A percentile compares a stretch with the other conserved stretches of the same genome.
These are phyloP conservation scores for Notodromas monacha DNA, from an alignment of 2,888 invertebrate genomes.

Conservation along the genomic window DNA sequence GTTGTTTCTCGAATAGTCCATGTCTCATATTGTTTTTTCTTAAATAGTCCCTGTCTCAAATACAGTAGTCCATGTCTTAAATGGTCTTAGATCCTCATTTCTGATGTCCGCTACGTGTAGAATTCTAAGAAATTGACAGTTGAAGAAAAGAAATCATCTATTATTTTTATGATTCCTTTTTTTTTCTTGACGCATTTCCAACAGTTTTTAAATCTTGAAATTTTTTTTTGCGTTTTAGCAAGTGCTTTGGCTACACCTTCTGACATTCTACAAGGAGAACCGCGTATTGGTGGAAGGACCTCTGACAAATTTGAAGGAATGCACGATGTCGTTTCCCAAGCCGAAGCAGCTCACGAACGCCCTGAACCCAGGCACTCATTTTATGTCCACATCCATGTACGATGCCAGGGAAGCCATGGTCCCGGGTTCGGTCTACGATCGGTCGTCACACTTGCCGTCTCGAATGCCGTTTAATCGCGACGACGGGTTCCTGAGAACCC, in stretches of 20 bases:
- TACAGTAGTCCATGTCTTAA: too few species aligned
- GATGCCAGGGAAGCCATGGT: conserved; percentile 81
- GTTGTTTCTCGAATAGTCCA: too few species aligned
- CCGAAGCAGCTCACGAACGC: conserved; percentile 80
- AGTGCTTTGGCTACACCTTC: conserved; percentile 84
- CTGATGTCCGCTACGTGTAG: too few species aligned
- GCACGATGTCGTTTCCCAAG: conserved; percentile 80
- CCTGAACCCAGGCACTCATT: conserved; percentile 77
- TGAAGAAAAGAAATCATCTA: conserved; percentile 5
- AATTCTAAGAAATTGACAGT: conserved; percentile 6
- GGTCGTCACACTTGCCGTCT: conserved; percentile 25
- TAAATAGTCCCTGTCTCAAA: too few species aligned
- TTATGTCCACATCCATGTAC: conserved; percentile 88
- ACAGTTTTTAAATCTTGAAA: neutral
- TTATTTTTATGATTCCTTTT: conserved; percentile 1
- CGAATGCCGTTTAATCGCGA: too few species aligned
- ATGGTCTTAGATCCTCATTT: too few species aligned
- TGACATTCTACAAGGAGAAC: conserved; percentile 89
- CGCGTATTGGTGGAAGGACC: conserved; percentile 90
- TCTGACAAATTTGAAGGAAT: conserved; percentile 77
- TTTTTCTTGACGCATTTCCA: neutral
- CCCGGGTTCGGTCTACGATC: conserved; percentile 69
- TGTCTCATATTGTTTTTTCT: too few species aligned
- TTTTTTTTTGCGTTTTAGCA: conserved; percentile 22
- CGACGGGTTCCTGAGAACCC: too few species aligned